phyloP scores from a whole-genome alignment of 2,113 vertebrate genomes.

The Pitta sordida region DNA sequence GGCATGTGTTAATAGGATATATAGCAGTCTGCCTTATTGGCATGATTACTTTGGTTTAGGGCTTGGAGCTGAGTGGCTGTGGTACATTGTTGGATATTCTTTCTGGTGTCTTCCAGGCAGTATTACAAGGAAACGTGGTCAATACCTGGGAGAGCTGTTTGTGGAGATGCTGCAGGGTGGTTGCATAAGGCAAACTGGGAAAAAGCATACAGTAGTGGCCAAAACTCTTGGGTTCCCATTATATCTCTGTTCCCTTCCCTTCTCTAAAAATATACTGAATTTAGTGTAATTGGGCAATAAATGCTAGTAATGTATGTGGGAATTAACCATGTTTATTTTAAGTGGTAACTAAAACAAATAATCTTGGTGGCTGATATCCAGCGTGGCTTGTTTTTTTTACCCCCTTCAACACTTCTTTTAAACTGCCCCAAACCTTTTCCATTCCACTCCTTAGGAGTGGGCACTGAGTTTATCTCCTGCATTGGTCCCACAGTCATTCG shows the following conservation, averaged over 20 bases:
- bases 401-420: not conserved
- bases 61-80: not conserved
- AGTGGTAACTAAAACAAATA: conserved; percentile 24
- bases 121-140: not conserved
- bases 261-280: not conserved
- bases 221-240: not conserved
- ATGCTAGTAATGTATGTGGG: conserved; percentile 7
- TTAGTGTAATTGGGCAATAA: conserved; percentile 21
- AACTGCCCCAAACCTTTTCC: not conserved
- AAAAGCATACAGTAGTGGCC: not conserved
- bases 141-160: not conserved
- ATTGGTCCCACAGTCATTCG: not conserved
- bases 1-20: not conserved
- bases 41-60: not conserved
- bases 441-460: rapidly evolving
- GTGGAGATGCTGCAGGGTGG: not conserved
- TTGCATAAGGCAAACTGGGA: not conserved
- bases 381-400: not conserved
- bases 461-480: not conserved
- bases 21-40: not conserved
- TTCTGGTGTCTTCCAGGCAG: not conserved
- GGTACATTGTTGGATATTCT: not conserved
- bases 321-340: conserved; percentile 3
- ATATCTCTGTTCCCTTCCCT: not conserved
- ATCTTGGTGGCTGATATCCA: conserved; percentile 22